These are phyloP conservation scores for Julus scanicus DNA, from an alignment of 2,888 invertebrate genomes.

Conservation along the genomic window DNA sequence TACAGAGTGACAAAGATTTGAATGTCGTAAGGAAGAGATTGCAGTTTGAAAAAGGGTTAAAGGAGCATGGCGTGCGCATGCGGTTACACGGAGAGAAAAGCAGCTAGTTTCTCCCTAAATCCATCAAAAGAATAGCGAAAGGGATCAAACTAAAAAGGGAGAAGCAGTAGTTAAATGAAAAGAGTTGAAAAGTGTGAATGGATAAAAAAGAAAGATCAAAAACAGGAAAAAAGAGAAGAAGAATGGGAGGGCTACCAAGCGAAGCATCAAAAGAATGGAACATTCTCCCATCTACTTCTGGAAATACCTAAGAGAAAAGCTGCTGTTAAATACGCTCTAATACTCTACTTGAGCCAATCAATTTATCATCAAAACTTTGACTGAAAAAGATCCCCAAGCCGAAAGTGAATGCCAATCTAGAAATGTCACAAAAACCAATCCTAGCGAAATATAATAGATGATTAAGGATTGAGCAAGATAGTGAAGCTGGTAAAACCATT, in stretches of 20 bases:
- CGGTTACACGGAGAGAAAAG: background rate
- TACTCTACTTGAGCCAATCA: constrained; percentile 45
- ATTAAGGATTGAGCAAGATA: constrained; percentile 31
- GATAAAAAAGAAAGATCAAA: constrained; percentile 41
- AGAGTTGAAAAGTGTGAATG: constrained; percentile 36
- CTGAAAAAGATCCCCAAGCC: constrained; percentile 3
- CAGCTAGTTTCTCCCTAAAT: background rate
- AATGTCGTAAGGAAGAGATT: constrained; percentile 29
- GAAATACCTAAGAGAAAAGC: constrained; percentile 32
- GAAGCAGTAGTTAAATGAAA: constrained; percentile 34
- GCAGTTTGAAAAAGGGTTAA: constrained; percentile 21
- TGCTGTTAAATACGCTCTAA: constrained; percentile 45
- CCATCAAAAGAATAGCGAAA: constrained; percentile 1
- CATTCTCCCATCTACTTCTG: background rate
- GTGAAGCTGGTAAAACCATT: constrained; percentile 44
- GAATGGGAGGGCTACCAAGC: background rate
- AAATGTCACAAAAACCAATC: constrained; percentile 42
- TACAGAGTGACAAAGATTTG: constrained; percentile 29
- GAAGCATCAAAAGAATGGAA: background rate
- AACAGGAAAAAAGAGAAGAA: background rate
- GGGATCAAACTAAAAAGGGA: constrained; percentile 10
- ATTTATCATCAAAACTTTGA: constrained; percentile 45
- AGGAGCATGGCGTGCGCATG: background rate
- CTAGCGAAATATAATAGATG: constrained; percentile 29
- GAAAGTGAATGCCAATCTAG: constrained; percentile 40